phyloP scores from a whole-genome alignment of 2,113 vertebrate genomes.

The Microtus montanus region DNA sequence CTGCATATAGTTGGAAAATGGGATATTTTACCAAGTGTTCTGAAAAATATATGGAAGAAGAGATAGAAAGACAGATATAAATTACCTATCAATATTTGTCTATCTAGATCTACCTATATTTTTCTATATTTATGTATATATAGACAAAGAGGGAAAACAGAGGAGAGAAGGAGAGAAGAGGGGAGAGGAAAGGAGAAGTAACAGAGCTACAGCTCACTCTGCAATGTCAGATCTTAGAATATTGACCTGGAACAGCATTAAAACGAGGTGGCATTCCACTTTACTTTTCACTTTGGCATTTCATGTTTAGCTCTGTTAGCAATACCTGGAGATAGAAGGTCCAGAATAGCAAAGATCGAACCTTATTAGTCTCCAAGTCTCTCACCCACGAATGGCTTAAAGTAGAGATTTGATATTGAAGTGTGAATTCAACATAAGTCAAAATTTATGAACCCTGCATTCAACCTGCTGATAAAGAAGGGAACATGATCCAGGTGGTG shows the following conservation, averaged over 20 bases:
- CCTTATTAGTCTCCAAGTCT: background rate
- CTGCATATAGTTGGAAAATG: background rate
- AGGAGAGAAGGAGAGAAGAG: background rate
- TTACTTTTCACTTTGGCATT: background rate
- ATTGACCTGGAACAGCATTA: background rate
- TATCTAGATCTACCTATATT: no score
- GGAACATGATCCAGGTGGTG: background rate
- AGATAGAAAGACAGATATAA: background rate
- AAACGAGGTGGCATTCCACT: background rate
- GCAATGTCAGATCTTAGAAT: background rate
- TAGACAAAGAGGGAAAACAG: background rate
- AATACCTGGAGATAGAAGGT: background rate
- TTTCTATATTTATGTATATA: background rate
- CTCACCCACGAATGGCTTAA: background rate
- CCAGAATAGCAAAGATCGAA: background rate
- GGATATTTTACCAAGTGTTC: background rate
- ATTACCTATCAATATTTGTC: no score
- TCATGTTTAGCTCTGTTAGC: background rate
- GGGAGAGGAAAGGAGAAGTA: accelerated
- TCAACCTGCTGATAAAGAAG: background rate
- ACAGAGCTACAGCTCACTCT: background rate
- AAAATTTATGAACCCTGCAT: background rate
- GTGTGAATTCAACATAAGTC: background rate
- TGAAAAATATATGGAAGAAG: background rate
- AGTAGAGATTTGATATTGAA: background rate